Evolutionary conservation across 2,888 invertebrate species (phyloP), one percentile per base, ranked within the genome.

Genomic region (Phragmatobia fuliginosa): DNA sequence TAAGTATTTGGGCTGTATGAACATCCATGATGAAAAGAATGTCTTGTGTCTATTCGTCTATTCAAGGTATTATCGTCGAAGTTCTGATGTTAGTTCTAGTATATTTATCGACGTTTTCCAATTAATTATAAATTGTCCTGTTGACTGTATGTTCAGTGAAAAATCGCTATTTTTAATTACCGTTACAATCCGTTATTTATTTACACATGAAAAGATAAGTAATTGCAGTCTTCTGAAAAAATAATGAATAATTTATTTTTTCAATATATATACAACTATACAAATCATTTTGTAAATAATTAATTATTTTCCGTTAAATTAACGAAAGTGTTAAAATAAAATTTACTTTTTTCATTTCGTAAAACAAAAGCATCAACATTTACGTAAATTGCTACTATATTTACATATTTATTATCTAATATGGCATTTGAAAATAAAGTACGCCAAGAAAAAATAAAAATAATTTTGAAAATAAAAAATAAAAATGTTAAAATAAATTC

Each of bases 151-250:
- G 72, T 78, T 83, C 87, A 90, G 94, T 94, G 94, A 93, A 90
- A 92, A 94, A 93, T 94, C 94, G 94, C 94, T 94, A 94, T 94
- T 93, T 90, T 79, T 85, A 81, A 80, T 85, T 83, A 87, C 86
- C 83, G 86, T 85, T 82, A 88, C 76, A 82, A 80, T 87, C 77
- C 78, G 83, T 83, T 86, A 83, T 78, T 77, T 89, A 90, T 92
- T 87, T 92, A 90, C 91, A 92, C 80, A 87, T 85, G 88, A 87
- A 87, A 87, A 84, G 85, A 87, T 87, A 89, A 89, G 81, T 87
- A 92, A 93, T 88, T 90, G 94, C 94, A 94, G 94, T 94, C 94
- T 94, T 95, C 89, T 91, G 90, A 91, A 93, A 93, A 88, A 88
- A 91, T 91, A 87, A 89, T 88, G 79, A 86, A 87, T 89, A 87